A percentile compares a stretch with the other conserved stretches of the same genome.
phyloP scores from a whole-genome alignment of 2,113 vertebrate species.

The Cavia aperea region DNA sequence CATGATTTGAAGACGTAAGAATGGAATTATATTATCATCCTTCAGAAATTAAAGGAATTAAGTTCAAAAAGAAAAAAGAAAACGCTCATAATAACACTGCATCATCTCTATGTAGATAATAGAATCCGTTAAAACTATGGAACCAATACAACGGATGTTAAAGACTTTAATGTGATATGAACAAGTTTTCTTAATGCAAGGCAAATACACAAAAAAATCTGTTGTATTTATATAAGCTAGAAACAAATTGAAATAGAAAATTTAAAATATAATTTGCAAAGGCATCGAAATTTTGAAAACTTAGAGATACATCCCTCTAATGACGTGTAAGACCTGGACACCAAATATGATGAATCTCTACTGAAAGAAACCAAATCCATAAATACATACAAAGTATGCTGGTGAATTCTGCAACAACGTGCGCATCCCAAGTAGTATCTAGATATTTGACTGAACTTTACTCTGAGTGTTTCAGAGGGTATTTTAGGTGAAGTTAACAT shows the following conservation, averaged over 20 bases:
- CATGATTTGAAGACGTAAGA: background rate
- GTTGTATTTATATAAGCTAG: background rate
- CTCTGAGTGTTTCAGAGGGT: background rate
- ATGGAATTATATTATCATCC: background rate
- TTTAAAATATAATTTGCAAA: background rate
- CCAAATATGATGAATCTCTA: background rate
- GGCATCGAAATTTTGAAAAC: background rate
- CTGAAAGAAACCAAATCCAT: background rate
- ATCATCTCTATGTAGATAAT: background rate
- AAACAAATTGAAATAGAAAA: background rate
- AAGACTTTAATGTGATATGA: background rate
- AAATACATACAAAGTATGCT: background rate
- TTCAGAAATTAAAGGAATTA: background rate
- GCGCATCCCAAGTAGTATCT: fast-evolving
- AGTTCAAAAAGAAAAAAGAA: background rate
- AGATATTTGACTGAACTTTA: background rate
- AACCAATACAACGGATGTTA: background rate
- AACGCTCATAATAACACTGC: background rate
- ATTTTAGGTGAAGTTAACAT: background rate
- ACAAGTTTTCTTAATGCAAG: background rate
- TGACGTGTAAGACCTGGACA: background rate
- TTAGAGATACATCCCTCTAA: background rate
- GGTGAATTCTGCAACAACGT: background rate
- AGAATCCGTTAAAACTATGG: background rate
- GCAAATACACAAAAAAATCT: background rate